Base-by-base conservation (phyloP, 2,888 invertebrate genomes). In the Cryptus viduatorius region DNA sequence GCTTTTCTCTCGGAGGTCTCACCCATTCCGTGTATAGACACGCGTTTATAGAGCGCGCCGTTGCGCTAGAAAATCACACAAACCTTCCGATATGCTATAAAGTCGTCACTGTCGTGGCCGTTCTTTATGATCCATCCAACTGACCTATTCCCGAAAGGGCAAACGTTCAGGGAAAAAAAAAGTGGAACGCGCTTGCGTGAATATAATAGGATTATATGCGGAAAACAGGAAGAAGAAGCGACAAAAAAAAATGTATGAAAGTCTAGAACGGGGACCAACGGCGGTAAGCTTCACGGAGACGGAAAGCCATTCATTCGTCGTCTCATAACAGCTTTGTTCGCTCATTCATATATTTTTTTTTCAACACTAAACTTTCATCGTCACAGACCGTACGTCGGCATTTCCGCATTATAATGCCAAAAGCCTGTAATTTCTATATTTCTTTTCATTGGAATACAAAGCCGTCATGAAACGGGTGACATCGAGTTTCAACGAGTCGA, bases 111-210 rank as follows among this genome's bases (percentile, higher is more conserved):
- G 48, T 56, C 56, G 56, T 8, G n/a, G 19, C 19, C 16, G 29
- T 67, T 50, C 64, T 37, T 37, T 37, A 37, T 37, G 37, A 37
- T 37, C 5, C 37, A 37, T 37, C 37, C 37, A 37, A 37, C 37
- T 69, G 81, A 75, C 83, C 80, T 73, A 85, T 80, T 83, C 68
- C 78, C 53, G 48, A 83, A 85, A 85, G 80, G 78, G 71, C 85
- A 83, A 81, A 83, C 83, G 85, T 69, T 73, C 73, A 71, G 67
- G 73, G 73, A 24, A 68, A 79, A 80, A 78, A 73, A 48, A 83
- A 73, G 81, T 85, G 42, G 83, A 85, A 64, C 83, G 71, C 77
- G 59, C 61, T 44, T 24, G 19, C 16, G 16, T 37, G 72, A 16
- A 44, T 71, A 29, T 59, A 44, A 79, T 73, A 59, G 59, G 67